phyloP scores from a whole-genome alignment of 2,888 invertebrate genomes.

The Epiblema foenella region DNA sequence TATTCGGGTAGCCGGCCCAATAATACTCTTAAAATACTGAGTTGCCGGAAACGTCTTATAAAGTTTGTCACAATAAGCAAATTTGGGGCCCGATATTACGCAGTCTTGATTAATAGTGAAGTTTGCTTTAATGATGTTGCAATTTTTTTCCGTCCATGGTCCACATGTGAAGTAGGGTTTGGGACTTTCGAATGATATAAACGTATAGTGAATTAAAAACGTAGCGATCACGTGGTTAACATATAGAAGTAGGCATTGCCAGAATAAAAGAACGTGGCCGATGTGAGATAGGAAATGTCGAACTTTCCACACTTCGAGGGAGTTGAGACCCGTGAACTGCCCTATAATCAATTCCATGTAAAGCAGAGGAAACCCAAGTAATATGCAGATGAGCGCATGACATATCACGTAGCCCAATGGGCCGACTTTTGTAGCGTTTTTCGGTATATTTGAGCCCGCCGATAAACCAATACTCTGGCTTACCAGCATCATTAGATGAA shows the following conservation, averaged over 20 bases:
- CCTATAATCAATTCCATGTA: constrained; percentile 74
- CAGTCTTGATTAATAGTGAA: constrained; percentile 71
- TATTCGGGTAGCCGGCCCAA: constrained; percentile 50
- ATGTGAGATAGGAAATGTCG: constrained; percentile 68
- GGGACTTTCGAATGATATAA: constrained; percentile 72
- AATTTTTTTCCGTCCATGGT: constrained; percentile 59
- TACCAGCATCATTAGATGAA: constrained; percentile 18
- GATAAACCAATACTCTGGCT: constrained; percentile 13
- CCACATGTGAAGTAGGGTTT: constrained; percentile 71
- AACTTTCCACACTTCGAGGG: constrained; percentile 68
- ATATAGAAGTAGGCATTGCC: constrained; percentile 61
- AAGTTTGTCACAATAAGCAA: constrained; percentile 59
- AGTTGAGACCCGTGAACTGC: constrained; percentile 74
- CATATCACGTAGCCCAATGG: constrained; percentile 59
- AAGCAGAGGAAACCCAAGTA: constrained; percentile 69
- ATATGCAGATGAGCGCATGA: constrained; percentile 53
- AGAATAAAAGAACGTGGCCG: constrained; percentile 64
- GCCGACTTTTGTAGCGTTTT: constrained; percentile 53
- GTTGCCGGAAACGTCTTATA: constrained; percentile 68
- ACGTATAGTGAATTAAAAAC: constrained; percentile 70
- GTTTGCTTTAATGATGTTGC: constrained; percentile 62
- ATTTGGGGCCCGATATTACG: constrained; percentile 46
- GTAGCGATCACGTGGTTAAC: constrained; percentile 62
- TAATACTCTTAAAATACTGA: constrained; percentile 66
- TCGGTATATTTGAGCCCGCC: neutral